Percentiles rank a stretch among this genome's conserved stretches.
These are phyloP conservation scores for Thymelicus sylvestris DNA, from an alignment of 2,888 invertebrate genomes.

Conservation along the genomic window DNA sequence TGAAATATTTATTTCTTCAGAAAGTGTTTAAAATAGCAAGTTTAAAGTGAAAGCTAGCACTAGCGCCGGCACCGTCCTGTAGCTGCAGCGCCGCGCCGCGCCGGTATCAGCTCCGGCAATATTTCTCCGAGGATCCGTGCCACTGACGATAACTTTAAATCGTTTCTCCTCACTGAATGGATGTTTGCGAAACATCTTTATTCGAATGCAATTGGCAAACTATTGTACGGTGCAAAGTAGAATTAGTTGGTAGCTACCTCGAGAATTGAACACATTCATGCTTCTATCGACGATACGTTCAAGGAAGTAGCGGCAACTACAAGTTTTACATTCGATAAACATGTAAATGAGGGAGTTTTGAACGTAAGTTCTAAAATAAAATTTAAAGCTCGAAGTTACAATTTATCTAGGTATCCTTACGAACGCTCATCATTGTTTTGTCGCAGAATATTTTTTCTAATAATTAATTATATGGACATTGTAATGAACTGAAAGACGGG, in stretches of 20 bases:
- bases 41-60: slow-evolving; percentile 30
- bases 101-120: slow-evolving; percentile 27
- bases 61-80: too few relatives aligned
- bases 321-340: background rate
- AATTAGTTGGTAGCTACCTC: slow-evolving; percentile 28
- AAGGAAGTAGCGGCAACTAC: background rate
- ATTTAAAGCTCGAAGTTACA: background rate
- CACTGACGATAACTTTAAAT: slow-evolving; percentile 35
- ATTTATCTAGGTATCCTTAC: too few relatives aligned
- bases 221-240: slow-evolving; percentile 24
- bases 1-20: slow-evolving; percentile 11
- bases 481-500: too few relatives aligned
- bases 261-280: slow-evolving; percentile 14
- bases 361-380: background rate
- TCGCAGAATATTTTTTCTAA: too few relatives aligned
- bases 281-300: slow-evolving; percentile 1
- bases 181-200: slow-evolving; percentile 38
- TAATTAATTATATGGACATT: too few relatives aligned
- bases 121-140: slow-evolving; percentile 38
- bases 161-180: slow-evolving; percentile 35
- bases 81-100: background rate
- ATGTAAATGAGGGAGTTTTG: too few relatives aligned
- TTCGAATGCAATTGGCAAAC: slow-evolving; percentile 36
- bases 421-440: too few relatives aligned
- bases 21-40: slow-evolving; percentile 36